These are phyloP conservation scores for Athene noctua DNA, from an alignment of 2,113 vertebrate species.

Conservation along the genomic window DNA sequence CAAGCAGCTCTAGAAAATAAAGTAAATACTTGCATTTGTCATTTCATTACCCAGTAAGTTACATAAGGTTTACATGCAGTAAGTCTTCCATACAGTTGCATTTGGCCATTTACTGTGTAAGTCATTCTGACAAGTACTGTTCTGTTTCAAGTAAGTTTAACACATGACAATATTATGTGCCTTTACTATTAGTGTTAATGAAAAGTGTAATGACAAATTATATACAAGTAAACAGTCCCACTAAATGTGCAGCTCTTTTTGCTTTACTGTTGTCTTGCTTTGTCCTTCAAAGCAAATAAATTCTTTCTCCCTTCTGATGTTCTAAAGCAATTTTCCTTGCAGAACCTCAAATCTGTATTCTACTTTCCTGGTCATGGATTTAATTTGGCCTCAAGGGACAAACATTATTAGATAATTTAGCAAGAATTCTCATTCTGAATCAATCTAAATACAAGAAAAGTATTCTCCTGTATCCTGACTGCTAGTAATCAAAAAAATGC, in stretches of 20 bases:
- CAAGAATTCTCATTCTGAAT: constrained; percentile 3
- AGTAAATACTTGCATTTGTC: background rate
- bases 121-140: background rate
- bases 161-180: background rate
- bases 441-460: background rate
- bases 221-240: background rate
- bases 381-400: background rate
- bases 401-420: background rate
- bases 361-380: background rate
- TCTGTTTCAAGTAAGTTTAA: background rate
- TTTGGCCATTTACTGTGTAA: background rate
- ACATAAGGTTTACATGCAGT: background rate
- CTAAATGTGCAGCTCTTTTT: background rate
- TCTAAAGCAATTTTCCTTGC: background rate
- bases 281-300: constrained; percentile 4
- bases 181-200: background rate
- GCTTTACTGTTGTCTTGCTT: background rate
- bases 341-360: background rate
- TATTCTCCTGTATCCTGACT: background rate
- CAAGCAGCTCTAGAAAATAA: background rate
- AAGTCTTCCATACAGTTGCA: background rate
- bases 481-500: background rate
- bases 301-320: background rate
- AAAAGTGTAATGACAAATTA: background rate
- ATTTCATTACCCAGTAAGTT: background rate